Evolutionary conservation across 1,140 invertebrate species (phyloP).

Genomic region (Cydia splendana): DNA sequence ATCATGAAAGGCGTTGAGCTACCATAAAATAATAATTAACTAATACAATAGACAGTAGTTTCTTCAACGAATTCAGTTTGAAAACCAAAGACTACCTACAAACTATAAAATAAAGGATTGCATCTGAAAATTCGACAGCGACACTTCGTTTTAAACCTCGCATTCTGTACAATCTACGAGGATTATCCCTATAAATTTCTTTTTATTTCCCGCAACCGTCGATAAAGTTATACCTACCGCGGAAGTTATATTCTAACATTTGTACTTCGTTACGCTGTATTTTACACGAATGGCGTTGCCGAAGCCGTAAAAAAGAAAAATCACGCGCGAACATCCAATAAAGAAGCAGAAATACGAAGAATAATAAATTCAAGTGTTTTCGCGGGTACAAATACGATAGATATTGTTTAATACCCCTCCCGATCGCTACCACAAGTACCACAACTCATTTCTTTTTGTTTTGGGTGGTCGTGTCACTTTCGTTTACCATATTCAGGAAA

Average conservation of each 20-base stretch:
- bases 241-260: conserved; percentile 33
- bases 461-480: too few relatives aligned
- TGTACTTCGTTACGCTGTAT: conserved; percentile 33
- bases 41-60: too few relatives aligned
- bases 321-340: conserved; percentile 32
- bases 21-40: too few relatives aligned
- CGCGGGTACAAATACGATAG: conserved; percentile 10
- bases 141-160: too few relatives aligned
- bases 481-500: too few relatives aligned
- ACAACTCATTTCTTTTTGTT: background rate
- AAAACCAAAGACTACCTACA: too few relatives aligned
- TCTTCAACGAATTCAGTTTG: too few relatives aligned
- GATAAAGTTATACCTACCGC: conserved; percentile 15
- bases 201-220: conserved; percentile 9
- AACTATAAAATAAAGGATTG: too few relatives aligned
- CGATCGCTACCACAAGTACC: background rate
- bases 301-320: conserved; percentile 35
- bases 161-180: too few relatives aligned
- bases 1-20: too few relatives aligned
- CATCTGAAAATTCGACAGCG: too few relatives aligned
- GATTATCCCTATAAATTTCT: conserved; percentile 9
- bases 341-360: conserved; percentile 9
- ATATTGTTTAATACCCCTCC: conserved; percentile 17
- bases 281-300: conserved; percentile 33
- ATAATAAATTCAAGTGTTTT: conserved; percentile 30